Evolutionary conservation across 2,888 invertebrate species (phyloP).

Genomic region (Diabrotica balteata): DNA sequence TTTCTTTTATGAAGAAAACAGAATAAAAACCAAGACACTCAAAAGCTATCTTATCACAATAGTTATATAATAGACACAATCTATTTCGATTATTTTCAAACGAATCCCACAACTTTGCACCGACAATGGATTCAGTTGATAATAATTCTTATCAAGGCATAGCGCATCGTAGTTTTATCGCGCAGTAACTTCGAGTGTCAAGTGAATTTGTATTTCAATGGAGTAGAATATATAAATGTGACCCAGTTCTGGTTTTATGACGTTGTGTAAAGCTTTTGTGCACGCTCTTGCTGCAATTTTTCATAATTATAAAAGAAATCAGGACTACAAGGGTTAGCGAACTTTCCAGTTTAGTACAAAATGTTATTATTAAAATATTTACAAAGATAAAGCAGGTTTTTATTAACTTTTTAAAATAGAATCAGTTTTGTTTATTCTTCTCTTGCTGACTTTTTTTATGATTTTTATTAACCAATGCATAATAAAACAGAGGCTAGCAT

Average conservation of each 20-base stretch:
- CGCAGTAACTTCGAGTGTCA: conserved; percentile 27
- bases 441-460: no score
- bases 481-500: no score
- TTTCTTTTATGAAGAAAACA: no score
- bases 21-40: no score
- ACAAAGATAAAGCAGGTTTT: no score
- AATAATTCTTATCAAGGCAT: conserved; percentile 25
- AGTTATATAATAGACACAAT: no score
- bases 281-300: conserved; percentile 21
- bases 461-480: no score
- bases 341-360: neutral
- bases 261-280: conserved; percentile 17
- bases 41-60: no score
- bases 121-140: conserved; percentile 16
- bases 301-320: conserved; percentile 24
- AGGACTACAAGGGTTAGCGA: conserved; percentile 6
- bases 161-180: conserved; percentile 25
- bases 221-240: conserved; percentile 25
- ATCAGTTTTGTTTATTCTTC: no score
- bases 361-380: conserved; percentile 2
- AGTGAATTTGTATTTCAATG: conserved; percentile 31
- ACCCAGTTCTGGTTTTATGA: conserved; percentile 21
- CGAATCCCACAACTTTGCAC: neutral
- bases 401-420: no score
- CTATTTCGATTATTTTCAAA: neutral